Evolutionary conservation across 2,888 invertebrate species (phyloP).

Genomic region (Epistrophe eligans): DNA sequence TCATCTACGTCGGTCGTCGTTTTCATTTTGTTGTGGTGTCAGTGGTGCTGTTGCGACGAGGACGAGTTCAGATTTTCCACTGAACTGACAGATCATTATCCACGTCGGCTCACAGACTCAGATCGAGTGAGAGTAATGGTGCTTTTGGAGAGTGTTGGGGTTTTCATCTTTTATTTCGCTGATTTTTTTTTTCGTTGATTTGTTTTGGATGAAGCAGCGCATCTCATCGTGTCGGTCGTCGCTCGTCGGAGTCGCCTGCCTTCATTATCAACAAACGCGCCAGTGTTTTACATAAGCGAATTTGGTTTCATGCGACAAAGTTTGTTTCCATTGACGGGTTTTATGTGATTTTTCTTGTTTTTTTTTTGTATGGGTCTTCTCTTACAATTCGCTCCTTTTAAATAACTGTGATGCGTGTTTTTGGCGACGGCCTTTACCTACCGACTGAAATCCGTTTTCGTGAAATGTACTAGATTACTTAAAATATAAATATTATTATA

Average conservation of each 20-base stretch:
- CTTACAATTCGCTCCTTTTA: conserved; percentile 15
- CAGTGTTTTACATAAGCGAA: conserved; percentile 74
- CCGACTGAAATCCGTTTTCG: not conserved
- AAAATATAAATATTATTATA: not conserved
- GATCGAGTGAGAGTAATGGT: conserved; percentile 37
- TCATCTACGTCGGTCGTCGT: conserved; percentile 25
- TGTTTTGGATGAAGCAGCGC: conserved; percentile 68
- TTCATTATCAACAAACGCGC: conserved; percentile 70
- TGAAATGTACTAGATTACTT: not conserved
- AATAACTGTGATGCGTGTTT: conserved; percentile 20
- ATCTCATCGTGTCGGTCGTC: conserved; percentile 30
- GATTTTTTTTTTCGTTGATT: conserved; percentile 39
- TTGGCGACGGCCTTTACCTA: conserved; percentile 33
- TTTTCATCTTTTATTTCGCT: conserved; percentile 27
- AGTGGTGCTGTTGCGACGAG: conserved; percentile 65
- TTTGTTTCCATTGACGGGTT: conserved; percentile 73
- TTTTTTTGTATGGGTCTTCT: not conserved
- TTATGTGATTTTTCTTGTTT: conserved; percentile 43
- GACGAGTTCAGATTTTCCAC: conserved; percentile 73
- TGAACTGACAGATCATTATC: conserved; percentile 76
- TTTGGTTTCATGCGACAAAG: conserved; percentile 75
- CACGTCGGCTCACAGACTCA: conserved; percentile 45
- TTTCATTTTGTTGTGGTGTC: conserved; percentile 54
- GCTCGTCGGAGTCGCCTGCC: conserved; percentile 59
- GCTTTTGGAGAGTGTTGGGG: conserved; percentile 39